Conservation (phyloP, 1,140 invertebrate genomes). For the Calephelis virginiensis region DNA sequence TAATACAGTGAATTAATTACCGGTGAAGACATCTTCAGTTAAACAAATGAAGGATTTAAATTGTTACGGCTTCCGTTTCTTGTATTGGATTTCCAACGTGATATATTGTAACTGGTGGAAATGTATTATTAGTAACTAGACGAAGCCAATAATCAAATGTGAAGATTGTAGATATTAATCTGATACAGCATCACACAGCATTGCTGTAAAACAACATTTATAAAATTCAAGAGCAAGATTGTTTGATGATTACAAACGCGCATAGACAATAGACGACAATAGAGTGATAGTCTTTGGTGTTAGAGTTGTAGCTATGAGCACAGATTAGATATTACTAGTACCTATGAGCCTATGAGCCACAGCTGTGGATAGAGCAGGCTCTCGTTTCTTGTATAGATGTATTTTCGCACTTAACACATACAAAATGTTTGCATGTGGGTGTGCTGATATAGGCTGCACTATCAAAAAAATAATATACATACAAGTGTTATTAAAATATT, state of each 20-base stretch:
- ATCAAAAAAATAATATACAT: no score
- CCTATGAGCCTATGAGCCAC: no score
- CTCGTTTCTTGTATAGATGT: no score
- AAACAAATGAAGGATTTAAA: constrained; percentile 18
- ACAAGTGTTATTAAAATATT: no score
- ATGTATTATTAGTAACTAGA: background rate
- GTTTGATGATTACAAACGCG: background rate
- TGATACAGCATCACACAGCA: background rate
- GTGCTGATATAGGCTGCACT: no score
- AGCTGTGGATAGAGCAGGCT: no score
- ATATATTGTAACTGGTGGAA: background rate
- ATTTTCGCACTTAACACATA: no score
- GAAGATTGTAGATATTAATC: background rate
- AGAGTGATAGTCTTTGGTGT: no score
- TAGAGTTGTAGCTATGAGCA: no score
- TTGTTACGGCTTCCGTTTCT: background rate
- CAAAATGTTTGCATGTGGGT: no score
- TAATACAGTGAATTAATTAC: constrained; percentile 32
- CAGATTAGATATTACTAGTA: no score
- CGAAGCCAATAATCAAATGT: background rate
- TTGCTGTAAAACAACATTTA: background rate
- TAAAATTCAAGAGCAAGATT: background rate
- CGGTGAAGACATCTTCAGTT: constrained; percentile 54
- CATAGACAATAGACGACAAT: background rate
- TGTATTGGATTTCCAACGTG: background rate